phyloP scores from a whole-genome alignment of 2,113 vertebrate genomes.

The Camelus bactrianus region DNA sequence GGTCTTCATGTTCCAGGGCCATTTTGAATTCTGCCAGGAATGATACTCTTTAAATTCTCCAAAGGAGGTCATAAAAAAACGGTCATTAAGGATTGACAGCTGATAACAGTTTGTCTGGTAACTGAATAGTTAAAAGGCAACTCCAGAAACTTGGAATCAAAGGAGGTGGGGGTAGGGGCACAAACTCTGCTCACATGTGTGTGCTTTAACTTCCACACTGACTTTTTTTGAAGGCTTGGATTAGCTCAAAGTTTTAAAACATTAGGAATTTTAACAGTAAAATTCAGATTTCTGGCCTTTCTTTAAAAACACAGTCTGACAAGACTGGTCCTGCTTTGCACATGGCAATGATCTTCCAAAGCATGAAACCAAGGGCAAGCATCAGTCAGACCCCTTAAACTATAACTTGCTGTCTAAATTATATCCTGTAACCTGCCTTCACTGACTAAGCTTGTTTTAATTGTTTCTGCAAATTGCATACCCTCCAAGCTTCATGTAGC shows the following conservation, averaged over 20 bases:
- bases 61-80: background rate
- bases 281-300: background rate
- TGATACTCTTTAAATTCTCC: background rate
- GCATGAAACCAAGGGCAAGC: too few species aligned
- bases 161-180: too few species aligned
- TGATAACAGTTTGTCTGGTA: background rate
- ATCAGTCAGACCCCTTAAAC: too few species aligned
- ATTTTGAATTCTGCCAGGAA: background rate
- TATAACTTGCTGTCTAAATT: too few species aligned
- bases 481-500: too few species aligned
- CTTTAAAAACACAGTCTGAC: background rate
- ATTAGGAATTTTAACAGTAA: background rate
- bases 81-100: background rate
- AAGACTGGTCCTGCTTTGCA: background rate
- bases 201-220: background rate
- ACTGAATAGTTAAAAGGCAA: background rate
- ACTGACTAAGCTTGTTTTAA: too few species aligned
- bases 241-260: background rate
- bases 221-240: background rate
- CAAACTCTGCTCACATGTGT: background rate
- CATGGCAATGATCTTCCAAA: background rate
- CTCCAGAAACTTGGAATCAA: background rate
- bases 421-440: too few species aligned
- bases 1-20: background rate
- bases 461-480: too few species aligned